Conservation (phyloP, 92 coral and sea anemone genomes). For the Zoanthus gigantus region DNA sequence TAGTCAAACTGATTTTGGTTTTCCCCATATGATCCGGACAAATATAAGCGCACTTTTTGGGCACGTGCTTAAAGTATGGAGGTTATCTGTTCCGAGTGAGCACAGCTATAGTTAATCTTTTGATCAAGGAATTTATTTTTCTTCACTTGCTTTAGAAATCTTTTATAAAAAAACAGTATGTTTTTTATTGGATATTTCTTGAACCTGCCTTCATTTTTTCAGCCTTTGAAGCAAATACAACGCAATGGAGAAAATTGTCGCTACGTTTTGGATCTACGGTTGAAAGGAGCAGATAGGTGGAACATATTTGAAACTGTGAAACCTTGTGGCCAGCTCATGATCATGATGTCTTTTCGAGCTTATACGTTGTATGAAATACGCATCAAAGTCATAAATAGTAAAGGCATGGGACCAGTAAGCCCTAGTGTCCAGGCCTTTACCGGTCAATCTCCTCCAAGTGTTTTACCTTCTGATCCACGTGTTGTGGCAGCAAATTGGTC, state of each 20-base stretch:
- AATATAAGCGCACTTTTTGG: no score
- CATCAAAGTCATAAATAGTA: constrained; percentile 6
- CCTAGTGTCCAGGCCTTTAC: constrained; percentile 13
- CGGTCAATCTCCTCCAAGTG: not conserved
- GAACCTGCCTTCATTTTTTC: not conserved
- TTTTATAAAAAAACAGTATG: no score
- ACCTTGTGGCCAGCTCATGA: not conserved
- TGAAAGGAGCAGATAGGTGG: constrained; percentile 8
- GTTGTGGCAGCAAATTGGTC: constrained; percentile 1
- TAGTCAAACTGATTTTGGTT: no score
- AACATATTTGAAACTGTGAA: not conserved
- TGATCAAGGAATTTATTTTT: no score
- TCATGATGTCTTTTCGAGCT: no score
- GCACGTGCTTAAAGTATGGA: no score
- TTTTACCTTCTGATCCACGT: not conserved
- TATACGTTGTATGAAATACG: constrained; percentile 9
- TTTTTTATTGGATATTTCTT: not conserved
- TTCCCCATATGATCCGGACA: no score
- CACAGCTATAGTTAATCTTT: no score
- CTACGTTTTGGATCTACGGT: constrained; percentile 17
- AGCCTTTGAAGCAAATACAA: constrained; percentile 24
- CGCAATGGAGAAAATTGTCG: constrained; percentile 26
- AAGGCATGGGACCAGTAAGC: constrained; percentile 27
- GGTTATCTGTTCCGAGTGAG: no score
- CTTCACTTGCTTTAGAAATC: no score